Evolutionary conservation across 92 coral and sea anemone species (phyloP), one percentile per base, ranked within the genome.

Genomic region (Epizoanthus illoricatus): DNA sequence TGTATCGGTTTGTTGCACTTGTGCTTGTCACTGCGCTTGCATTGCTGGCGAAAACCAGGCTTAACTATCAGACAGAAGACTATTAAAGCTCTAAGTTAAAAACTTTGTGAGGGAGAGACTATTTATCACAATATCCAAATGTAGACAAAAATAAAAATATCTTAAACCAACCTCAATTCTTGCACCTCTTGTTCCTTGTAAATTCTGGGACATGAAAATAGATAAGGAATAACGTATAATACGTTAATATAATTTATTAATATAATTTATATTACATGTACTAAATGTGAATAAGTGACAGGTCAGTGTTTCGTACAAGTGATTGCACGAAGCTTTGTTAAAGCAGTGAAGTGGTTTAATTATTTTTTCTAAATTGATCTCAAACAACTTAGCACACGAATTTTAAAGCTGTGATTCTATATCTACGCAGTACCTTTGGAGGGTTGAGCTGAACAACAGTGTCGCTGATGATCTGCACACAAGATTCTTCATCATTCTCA

Each of bases 401-500:
- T 52, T 52, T 52, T 52, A 52, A 52, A 52, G 56, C 15, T 52
- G 21, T 33, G 75, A n/a, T 24, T 24, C 20, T 23, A 71, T 7
- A 21, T 4, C 8, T 6, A 5, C 57, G 24, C 58, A 63, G 41
- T 89, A 96, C 99, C 91, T 91, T 92, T 70, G 99, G 99, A 12
- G 99, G 98, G 16, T 90, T 93, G 58, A 97, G 91, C 63, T 97
- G 98, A 40, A 97, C 84, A 33, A 86, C 47, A 19, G 91, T 91
- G 6, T 87, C 85, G 47, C 90, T 93, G 28, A 91, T 80, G 57
- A 97, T 92, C 70, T 90, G 91, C 2, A 97, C 97, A 81, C 99
- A 97, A 45, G 97, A 86, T 71, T 94, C 99, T 86, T 91, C 94
- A 65, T 96, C 99, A 80, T 96, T 90, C 21, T 94, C 91, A 21